These are phyloP conservation scores for Heliothis subflexa DNA, from an alignment of 1,140 invertebrate species.

Conservation along the genomic window DNA sequence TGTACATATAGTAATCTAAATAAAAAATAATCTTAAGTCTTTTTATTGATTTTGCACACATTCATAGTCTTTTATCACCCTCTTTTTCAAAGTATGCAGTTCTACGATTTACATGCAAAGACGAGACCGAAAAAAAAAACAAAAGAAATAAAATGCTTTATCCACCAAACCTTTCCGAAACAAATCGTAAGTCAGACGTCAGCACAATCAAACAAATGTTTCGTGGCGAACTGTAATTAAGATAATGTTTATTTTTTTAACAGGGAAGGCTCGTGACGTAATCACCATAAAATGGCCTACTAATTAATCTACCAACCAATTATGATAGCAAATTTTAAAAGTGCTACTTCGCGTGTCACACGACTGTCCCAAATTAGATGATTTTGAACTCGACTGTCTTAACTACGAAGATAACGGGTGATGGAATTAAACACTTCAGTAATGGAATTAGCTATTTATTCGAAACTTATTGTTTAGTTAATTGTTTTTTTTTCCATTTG, in stretches of 20 bases:
- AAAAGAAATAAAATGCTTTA: no score
- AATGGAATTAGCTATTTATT: background rate
- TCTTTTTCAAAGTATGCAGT: no score
- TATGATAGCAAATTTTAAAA: slow-evolving; percentile 76
- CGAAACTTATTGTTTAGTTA: background rate
- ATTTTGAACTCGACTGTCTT: slow-evolving; percentile 7
- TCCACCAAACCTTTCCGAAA: background rate
- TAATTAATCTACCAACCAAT: slow-evolving; percentile 69
- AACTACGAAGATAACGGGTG: background rate
- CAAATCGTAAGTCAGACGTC: slow-evolving; percentile 9
- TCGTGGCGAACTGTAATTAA: slow-evolving; percentile 55
- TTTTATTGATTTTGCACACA: no score
- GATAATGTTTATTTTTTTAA: slow-evolving; percentile 57
- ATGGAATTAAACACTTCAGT: background rate
- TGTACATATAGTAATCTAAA: no score
- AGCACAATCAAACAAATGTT: slow-evolving; percentile 25
- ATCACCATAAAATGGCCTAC: slow-evolving; percentile 52
- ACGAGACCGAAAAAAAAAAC: no score
- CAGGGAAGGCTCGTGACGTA: slow-evolving; percentile 45
- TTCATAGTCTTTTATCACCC: no score
- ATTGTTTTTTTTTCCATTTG: background rate
- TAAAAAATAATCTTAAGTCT: no score
- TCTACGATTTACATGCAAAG: no score
- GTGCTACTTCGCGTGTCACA: slow-evolving; percentile 67
- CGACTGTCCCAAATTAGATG: slow-evolving; percentile 28